These are phyloP conservation scores for Leptobrachium leishanense DNA, from an alignment of 2,113 vertebrate species.

Conservation along the genomic window DNA sequence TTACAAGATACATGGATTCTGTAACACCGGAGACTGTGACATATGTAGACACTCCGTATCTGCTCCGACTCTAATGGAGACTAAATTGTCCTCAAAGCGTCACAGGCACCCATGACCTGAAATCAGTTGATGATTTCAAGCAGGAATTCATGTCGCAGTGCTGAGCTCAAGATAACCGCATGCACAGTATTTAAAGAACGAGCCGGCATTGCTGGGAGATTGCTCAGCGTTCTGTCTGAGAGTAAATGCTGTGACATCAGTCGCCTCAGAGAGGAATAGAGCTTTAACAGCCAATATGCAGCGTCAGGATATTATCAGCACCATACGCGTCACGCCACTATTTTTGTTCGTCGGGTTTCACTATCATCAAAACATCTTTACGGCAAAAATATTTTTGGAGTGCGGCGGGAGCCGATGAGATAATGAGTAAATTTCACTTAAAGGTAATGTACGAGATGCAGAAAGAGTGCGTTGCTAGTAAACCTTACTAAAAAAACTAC, in stretches of 20 bases:
- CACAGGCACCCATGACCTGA: slow-evolving; percentile 24
- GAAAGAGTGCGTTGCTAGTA: too few relatives aligned
- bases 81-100: not conserved
- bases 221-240: slow-evolving; percentile 16
- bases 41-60: not conserved
- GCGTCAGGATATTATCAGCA: slow-evolving; percentile 31
- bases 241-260: slow-evolving; percentile 35
- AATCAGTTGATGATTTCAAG: slow-evolving; percentile 21
- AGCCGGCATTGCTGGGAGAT: not conserved
- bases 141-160: not conserved
- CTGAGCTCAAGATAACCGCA: slow-evolving; percentile 22
- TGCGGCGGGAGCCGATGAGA: slow-evolving; percentile 14
- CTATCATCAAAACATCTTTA: slow-evolving; percentile 42
- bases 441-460: not conserved
- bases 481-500: too few relatives aligned
- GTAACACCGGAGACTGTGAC: not conserved
- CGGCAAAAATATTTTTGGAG: slow-evolving; percentile 39
- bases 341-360: slow-evolving; percentile 42
- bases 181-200: slow-evolving; percentile 16
- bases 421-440: slow-evolving; percentile 4
- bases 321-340: slow-evolving; percentile 17
- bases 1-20: not conserved
- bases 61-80: slow-evolving; percentile 11
- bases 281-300: slow-evolving; percentile 30
- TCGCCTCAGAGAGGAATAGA: slow-evolving; percentile 31